These are phyloP conservation scores for Pyrocephalus nanus DNA, from an alignment of 2,797 vertebrate genomes.

Conservation along the genomic window DNA sequence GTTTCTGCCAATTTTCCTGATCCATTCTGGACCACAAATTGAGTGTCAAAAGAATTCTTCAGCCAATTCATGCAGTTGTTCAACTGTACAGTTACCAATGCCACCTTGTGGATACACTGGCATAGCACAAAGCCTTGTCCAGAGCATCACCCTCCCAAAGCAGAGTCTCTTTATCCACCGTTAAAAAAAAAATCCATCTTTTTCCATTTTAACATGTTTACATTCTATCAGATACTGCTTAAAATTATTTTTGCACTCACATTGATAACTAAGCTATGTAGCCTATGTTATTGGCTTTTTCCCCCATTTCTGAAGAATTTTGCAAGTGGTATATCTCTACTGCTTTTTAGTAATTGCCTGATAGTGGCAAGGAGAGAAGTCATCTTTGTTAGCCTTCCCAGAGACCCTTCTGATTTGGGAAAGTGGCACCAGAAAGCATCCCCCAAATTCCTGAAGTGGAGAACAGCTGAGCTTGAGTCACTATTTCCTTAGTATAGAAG, in stretches of 20 bases:
- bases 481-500: neutral
- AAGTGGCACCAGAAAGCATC: neutral
- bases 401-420: neutral
- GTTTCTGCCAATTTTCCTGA: neutral
- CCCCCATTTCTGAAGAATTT: neutral
- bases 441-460: neutral
- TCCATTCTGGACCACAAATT: neutral
- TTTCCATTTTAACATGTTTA: neutral
- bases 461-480: neutral
- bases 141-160: neutral
- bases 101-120: slow-evolving; percentile 62
- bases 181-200: neutral
- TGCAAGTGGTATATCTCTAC: neutral
- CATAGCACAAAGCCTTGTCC: neutral
- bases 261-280: neutral
- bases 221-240: neutral
- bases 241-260: neutral
- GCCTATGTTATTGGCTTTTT: neutral
- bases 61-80: neutral
- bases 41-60: neutral
- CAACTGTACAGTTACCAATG: neutral
- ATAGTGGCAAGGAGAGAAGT: neutral
- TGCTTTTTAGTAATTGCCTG: neutral
- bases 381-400: neutral
- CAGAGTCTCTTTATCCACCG: neutral